Evolutionary conservation across 2,888 invertebrate genomes (phyloP).

Genomic region (Orthosia gothica): DNA sequence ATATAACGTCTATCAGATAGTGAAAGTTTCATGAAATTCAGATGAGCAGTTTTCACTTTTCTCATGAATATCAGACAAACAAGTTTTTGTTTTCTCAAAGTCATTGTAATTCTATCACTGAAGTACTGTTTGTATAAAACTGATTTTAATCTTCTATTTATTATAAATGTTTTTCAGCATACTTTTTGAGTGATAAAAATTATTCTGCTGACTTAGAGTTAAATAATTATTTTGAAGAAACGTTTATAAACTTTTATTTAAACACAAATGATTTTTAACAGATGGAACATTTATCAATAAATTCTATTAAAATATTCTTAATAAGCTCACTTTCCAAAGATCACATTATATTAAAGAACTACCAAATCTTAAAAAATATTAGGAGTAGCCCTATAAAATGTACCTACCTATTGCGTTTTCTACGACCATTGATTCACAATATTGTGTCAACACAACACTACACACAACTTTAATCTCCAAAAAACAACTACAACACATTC

Average conservation of each 20-base stretch:
- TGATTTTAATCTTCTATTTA: neutral
- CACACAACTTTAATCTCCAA: neutral
- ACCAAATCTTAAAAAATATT: neutral
- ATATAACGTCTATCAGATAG: neutral
- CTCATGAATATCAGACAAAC: constrained; percentile 38
- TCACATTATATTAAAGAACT: no score
- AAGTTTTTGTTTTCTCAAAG: constrained; percentile 8
- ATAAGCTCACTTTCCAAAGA: no score
- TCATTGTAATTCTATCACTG: constrained; percentile 9
- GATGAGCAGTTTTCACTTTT: constrained; percentile 21
- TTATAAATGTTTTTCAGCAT: neutral
- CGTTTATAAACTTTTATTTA: no score
- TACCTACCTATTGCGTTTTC: neutral
- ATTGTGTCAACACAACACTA: constrained; percentile 14
- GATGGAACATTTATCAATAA: neutral
- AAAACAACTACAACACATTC: constrained; percentile 5
- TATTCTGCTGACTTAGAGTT: no score
- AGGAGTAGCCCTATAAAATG: neutral
- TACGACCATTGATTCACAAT: neutral
- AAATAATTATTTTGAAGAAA: no score
- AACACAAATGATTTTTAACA: no score
- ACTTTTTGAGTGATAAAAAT: neutral
- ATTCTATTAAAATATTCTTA: neutral
- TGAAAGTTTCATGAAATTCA: constrained; percentile 40
- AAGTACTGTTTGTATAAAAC: neutral